phyloP scores from a whole-genome alignment of 2,888 invertebrate species.

The Drosophila seclusa region DNA sequence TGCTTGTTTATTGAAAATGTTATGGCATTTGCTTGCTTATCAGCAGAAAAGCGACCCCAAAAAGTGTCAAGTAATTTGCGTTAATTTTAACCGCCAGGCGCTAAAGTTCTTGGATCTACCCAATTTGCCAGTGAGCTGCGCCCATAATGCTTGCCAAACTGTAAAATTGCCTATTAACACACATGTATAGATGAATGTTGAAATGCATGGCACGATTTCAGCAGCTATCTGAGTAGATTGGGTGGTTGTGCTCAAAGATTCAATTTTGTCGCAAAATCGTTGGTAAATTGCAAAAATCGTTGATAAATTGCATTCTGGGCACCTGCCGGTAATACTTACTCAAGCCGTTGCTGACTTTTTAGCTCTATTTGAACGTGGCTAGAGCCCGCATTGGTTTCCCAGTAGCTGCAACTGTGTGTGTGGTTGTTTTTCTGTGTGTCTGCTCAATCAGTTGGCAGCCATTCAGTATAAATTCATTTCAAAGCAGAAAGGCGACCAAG shows the following conservation, averaged over 20 bases:
- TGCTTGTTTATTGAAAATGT: not conserved
- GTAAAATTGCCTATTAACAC: slow-evolving; percentile 52
- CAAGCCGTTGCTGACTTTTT: slow-evolving; percentile 50
- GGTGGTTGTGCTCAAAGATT: slow-evolving; percentile 40
- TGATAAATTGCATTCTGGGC: slow-evolving; percentile 75
- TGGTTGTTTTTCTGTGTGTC: slow-evolving; percentile 22
- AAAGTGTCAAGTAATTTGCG: not conserved
- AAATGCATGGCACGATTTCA: slow-evolving; percentile 53
- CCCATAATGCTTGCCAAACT: slow-evolving; percentile 32
- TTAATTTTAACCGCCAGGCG: not conserved
- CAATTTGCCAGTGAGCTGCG: slow-evolving; percentile 18
- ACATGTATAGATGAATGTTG: slow-evolving; percentile 48
- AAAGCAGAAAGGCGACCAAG: slow-evolving; percentile 58
- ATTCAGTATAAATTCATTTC: slow-evolving; percentile 72
- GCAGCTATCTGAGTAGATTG: slow-evolving; percentile 11
- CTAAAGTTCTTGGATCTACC: slow-evolving; percentile 12
- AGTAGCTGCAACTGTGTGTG: not conserved
- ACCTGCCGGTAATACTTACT: slow-evolving; percentile 26
- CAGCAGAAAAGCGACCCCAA: not conserved
- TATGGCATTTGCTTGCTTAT: slow-evolving; percentile 1
- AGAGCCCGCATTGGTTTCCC: slow-evolving; percentile 46
- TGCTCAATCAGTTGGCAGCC: slow-evolving; percentile 50
- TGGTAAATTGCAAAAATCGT: slow-evolving; percentile 76
- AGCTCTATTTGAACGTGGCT: slow-evolving; percentile 47
- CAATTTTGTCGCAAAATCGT: slow-evolving; percentile 72